Percentiles rank a stretch among this genome's conserved stretches.
phyloP scores from a whole-genome alignment of 1,140 invertebrate genomes.

The Scylla paramamosain region DNA sequence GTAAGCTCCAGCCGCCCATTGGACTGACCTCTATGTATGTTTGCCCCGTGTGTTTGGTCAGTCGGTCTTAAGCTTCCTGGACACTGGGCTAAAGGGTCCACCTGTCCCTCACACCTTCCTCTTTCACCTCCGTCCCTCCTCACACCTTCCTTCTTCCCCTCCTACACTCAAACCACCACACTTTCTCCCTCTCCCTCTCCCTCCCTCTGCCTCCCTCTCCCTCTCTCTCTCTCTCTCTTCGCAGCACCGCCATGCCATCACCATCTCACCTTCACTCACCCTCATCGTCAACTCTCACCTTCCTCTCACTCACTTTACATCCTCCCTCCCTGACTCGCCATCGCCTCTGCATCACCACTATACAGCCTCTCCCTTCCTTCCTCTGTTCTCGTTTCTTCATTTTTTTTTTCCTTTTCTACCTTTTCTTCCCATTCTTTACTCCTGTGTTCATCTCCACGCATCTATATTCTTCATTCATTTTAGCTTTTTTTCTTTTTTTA shows the following conservation, averaged over 20 bases:
- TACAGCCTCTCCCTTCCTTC: neutral
- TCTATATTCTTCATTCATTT: neutral
- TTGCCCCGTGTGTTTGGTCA: conserved; percentile 48
- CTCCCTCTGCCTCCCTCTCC: neutral
- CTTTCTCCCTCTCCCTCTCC: neutral
- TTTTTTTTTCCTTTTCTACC: neutral
- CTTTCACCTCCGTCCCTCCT: neutral
- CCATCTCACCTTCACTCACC: neutral
- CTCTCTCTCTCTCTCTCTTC: neutral
- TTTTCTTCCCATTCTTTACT: neutral
- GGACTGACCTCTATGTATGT: conserved; percentile 46
- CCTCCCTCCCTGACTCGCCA: neutral
- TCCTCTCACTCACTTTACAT: conserved; percentile 11
- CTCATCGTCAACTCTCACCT: neutral
- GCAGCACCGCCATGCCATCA: neutral
- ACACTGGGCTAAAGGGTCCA: conserved; percentile 29
- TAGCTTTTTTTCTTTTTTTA: neutral
- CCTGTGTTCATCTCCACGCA: neutral
- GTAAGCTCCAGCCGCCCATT: neutral
- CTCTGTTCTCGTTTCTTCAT: neutral
- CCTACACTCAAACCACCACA: neutral
- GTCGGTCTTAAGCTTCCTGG: conserved; percentile 40
- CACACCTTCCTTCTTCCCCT: neutral
- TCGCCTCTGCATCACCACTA: no score
- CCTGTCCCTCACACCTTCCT: conserved; percentile 29